These are phyloP conservation scores for Megaceryle alcyon DNA, from an alignment of 2,797 vertebrate species.

Conservation along the genomic window DNA sequence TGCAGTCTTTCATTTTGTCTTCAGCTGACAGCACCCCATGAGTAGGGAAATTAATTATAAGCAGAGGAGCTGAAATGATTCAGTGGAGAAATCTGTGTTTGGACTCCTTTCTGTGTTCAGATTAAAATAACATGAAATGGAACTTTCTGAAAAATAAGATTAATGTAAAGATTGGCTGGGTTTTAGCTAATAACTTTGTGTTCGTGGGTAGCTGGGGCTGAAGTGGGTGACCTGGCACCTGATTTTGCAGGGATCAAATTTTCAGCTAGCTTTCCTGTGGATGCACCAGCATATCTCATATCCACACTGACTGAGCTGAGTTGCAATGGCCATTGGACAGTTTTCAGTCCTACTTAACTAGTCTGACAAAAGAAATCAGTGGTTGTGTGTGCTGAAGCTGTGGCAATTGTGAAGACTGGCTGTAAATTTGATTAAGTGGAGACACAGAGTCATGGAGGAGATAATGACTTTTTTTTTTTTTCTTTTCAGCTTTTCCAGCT, in stretches of 20 bases:
- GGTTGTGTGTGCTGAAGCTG: neutral
- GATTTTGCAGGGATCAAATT: neutral
- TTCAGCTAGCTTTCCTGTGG: neutral
- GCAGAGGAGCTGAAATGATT: conserved; percentile 20
- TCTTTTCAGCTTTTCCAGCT: conserved; percentile 83
- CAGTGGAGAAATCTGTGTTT: neutral
- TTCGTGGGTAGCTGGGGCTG: neutral
- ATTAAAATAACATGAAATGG: neutral
- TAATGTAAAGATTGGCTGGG: neutral
- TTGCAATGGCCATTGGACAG: neutral
- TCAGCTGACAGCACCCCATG: conserved; percentile 34
- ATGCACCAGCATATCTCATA: neutral
- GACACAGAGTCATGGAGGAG: neutral
- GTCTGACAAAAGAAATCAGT: neutral
- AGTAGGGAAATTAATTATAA: conserved; percentile 22
- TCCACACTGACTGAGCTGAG: neutral
- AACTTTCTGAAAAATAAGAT: neutral
- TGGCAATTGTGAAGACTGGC: neutral
- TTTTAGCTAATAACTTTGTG: conserved; percentile 11
- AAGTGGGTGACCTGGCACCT: neutral
- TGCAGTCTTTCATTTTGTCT: conserved; percentile 40
- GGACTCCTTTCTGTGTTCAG: neutral
- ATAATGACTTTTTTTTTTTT: neutral
- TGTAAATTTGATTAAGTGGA: neutral
- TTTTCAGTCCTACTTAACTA: neutral